phyloP scores from a whole-genome alignment of 2,113 vertebrate genomes.

The Ptilonorhynchus violaceus region DNA sequence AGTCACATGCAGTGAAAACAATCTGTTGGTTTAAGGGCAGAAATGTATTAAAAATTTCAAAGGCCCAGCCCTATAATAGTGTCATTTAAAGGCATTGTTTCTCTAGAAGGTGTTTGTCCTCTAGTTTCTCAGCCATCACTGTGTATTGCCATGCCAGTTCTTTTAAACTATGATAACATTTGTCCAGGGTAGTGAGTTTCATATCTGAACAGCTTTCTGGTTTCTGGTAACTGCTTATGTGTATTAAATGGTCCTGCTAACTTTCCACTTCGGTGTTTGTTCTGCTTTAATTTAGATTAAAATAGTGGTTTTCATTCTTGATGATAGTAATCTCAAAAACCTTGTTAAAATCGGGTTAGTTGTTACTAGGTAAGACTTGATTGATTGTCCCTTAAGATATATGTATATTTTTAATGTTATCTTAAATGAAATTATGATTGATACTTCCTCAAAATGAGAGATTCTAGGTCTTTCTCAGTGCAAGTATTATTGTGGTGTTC shows the following conservation, averaged over 20 bases:
- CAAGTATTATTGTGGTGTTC: background rate
- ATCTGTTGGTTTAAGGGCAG: slow-evolving; percentile 7
- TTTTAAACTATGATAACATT: background rate
- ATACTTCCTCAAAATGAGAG: background rate
- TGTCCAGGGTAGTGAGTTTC: background rate
- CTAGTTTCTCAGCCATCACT: background rate
- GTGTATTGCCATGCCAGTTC: background rate
- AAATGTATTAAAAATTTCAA: background rate
- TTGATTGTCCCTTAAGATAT: background rate
- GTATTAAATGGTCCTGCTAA: background rate
- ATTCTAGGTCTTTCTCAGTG: background rate
- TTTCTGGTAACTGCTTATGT: background rate
- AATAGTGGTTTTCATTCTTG: background rate
- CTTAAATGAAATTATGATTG: background rate
- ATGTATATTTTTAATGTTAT: background rate
- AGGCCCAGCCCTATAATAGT: background rate
- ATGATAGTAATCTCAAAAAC: background rate
- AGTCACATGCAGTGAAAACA: background rate
- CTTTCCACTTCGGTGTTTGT: background rate
- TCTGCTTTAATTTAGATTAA: background rate
- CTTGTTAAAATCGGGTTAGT: background rate
- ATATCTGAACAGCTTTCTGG: background rate
- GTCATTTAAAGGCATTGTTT: background rate
- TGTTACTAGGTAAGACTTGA: background rate
- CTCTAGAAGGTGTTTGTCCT: background rate